phyloP scores from a whole-genome alignment of 2,113 vertebrate genomes.

The Tor tambroides region DNA sequence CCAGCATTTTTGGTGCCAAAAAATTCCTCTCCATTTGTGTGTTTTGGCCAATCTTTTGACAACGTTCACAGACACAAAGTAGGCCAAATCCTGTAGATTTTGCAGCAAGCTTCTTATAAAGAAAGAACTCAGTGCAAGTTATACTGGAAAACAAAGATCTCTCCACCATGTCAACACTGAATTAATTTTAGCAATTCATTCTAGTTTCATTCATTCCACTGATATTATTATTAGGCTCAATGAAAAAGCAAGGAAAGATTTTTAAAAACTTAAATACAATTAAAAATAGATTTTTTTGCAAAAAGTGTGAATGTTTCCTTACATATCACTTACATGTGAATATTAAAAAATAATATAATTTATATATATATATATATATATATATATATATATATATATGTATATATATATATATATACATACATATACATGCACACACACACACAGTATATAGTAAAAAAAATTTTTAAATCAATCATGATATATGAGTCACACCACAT shows the following conservation, averaged over 20 bases:
- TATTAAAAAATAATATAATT: no score
- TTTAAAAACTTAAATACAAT: neutral
- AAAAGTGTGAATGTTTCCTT: neutral
- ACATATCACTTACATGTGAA: no score
- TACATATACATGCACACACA: no score
- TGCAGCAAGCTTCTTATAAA: constrained; percentile 54
- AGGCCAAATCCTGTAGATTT: constrained; percentile 61
- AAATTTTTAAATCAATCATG: no score
- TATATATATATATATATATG: no score
- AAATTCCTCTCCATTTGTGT: constrained; percentile 62
- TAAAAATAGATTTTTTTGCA: neutral
- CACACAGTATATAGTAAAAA: no score
- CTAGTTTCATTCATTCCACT: neutral
- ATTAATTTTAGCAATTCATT: neutral
- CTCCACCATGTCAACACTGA: neutral
- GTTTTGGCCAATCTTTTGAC: constrained; percentile 62
- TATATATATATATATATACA: no score
- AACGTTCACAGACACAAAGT: constrained; percentile 50
- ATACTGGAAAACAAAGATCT: constrained; percentile 45
- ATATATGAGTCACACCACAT: no score
- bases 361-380: no score
- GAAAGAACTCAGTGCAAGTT: constrained; percentile 47
- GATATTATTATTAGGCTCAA: neutral
- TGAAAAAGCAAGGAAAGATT: neutral
- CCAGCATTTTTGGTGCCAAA: constrained; percentile 54